Percentiles rank a stretch among this genome's conserved stretches.
These are phyloP conservation scores for Sarcophilus harrisii DNA, from an alignment of 2,797 vertebrate species.

Conservation along the genomic window DNA sequence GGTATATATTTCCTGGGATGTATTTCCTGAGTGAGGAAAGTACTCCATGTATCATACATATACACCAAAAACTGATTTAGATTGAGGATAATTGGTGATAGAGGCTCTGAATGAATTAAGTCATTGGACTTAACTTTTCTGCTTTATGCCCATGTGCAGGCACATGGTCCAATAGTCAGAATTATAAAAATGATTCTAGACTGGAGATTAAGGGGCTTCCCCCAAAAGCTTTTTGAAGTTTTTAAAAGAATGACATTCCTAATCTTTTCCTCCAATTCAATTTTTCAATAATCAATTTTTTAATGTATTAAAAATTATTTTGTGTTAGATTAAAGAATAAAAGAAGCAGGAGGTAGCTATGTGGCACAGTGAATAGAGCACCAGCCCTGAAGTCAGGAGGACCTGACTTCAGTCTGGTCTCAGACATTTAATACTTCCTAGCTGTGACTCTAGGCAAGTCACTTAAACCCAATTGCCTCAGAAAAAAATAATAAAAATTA, in stretches of 20 bases:
- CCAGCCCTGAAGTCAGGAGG: too few relatives aligned
- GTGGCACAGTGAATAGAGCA: too few relatives aligned
- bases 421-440: too few relatives aligned
- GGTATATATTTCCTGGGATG: background rate
- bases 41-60: background rate
- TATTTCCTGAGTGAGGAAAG: too few relatives aligned
- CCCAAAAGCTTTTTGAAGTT: background rate
- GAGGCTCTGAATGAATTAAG: background rate
- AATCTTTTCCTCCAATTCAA: background rate
- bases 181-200: background rate
- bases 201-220: background rate
- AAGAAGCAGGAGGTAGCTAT: background rate
- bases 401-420: too few relatives aligned
- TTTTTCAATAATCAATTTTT: background rate
- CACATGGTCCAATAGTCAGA: background rate
- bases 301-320: background rate
- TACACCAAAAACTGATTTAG: background rate
- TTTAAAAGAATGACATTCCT: background rate
- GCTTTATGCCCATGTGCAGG: background rate
- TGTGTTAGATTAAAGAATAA: background rate
- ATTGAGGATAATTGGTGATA: background rate
- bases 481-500: too few relatives aligned
- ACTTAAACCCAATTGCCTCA: too few relatives aligned
- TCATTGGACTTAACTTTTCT: background rate
- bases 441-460: too few relatives aligned